phyloP scores from a whole-genome alignment of 1,140 invertebrate genomes.

The Zophobas morio region DNA sequence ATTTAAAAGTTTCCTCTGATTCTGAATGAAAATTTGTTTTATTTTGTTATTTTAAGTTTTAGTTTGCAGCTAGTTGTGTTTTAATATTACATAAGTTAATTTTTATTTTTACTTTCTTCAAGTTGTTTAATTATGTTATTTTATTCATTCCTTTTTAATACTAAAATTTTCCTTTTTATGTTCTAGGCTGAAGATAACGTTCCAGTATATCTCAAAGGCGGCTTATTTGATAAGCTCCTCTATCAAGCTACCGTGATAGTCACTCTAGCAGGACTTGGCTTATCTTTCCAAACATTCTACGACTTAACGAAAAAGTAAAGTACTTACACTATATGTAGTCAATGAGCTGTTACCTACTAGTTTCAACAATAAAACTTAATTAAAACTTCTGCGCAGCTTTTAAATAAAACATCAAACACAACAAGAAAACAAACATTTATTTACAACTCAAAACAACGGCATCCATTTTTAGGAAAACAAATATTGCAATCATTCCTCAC shows the following conservation, averaged over 20 bases:
- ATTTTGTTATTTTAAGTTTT: too few relatives aligned
- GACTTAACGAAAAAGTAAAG: slow-evolving; percentile 12
- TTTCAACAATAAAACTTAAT: slow-evolving; percentile 28
- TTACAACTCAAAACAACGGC: slow-evolving; percentile 2
- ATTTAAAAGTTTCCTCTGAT: too few relatives aligned
- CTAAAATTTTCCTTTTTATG: neutral
- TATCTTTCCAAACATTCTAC: slow-evolving; percentile 52
- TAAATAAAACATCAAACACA: slow-evolving; percentile 3
- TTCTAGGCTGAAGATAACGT: slow-evolving; percentile 67
- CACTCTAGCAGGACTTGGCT: slow-evolving; percentile 66
- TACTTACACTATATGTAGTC: slow-evolving; percentile 8
- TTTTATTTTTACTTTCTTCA: too few relatives aligned
- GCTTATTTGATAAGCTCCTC: slow-evolving; percentile 71
- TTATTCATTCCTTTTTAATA: too few relatives aligned
- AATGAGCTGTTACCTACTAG: slow-evolving; percentile 22
- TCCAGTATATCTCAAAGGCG: slow-evolving; percentile 76
- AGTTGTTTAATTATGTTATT: too few relatives aligned
- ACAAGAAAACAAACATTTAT: slow-evolving; percentile 43
- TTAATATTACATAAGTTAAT: too few relatives aligned
- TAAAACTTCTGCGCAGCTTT: neutral
- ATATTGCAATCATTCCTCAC: slow-evolving; percentile 37
- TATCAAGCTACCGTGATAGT: slow-evolving; percentile 69
- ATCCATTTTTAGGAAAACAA: slow-evolving; percentile 15
- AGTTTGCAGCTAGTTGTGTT: too few relatives aligned
- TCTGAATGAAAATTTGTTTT: too few relatives aligned